phyloP scores from a whole-genome alignment of 2,113 vertebrate species.

The Verasper variegatus region DNA sequence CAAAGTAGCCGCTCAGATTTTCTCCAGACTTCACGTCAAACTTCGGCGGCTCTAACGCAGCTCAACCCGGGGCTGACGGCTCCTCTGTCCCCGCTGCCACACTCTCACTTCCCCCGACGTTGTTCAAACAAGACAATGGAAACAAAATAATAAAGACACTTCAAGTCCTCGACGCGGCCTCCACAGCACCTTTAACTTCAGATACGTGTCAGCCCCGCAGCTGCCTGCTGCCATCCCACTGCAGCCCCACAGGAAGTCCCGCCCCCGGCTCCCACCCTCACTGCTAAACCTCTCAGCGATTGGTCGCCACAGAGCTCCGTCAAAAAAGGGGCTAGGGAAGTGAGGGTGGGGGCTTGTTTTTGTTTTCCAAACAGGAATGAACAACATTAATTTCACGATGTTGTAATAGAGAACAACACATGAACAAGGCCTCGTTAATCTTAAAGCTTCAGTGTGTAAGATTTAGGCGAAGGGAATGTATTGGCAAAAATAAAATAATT shows the following conservation, averaged over 20 bases:
- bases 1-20: constrained; percentile 61
- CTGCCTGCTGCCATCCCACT: constrained; percentile 65
- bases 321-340: constrained; percentile 13
- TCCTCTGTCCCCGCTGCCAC: background rate
- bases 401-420: too few species aligned
- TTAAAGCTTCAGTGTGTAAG: too few species aligned
- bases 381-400: background rate
- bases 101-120: background rate
- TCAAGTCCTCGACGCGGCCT: constrained; percentile 59
- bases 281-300: constrained; percentile 12
- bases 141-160: constrained; percentile 12
- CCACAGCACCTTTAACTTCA: constrained; percentile 74
- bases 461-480: too few species aligned
- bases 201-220: constrained; percentile 82
- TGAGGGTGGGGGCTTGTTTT: background rate
- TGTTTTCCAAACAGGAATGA: background rate
- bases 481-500: too few species aligned
- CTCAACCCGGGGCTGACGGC: background rate
- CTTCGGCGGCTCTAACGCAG: background rate
- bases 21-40: constrained; percentile 36
- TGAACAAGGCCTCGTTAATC: too few species aligned
- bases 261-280: constrained; percentile 64
- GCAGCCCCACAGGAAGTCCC: constrained; percentile 78
- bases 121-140: background rate
- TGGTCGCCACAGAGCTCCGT: constrained; percentile 62